Conservation (phyloP, 2,113 vertebrate species). For the Caranx ignobilis region DNA sequence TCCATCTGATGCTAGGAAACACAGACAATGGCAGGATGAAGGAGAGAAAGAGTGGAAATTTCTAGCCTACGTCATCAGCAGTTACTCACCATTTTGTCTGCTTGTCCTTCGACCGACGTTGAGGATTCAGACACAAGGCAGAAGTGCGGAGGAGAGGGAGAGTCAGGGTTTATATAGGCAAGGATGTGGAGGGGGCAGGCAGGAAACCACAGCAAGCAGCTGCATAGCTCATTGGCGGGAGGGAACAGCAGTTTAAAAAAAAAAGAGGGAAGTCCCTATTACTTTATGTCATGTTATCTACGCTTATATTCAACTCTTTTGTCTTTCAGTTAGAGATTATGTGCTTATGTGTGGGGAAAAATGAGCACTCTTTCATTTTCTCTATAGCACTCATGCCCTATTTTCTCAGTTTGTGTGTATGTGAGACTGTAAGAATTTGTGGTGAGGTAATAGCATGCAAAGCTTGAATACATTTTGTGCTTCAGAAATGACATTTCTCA, state of each 20-base stretch:
- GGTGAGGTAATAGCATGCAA: not conserved
- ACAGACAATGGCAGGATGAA: constrained; percentile 2
- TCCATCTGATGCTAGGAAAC: constrained; percentile 4
- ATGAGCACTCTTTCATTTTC: not conserved
- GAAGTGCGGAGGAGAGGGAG: constrained; percentile 71
- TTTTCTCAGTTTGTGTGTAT: not conserved
- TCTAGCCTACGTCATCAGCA: constrained; percentile 59
- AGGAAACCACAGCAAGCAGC: constrained; percentile 66
- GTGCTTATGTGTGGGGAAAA: not conserved
- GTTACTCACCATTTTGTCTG: constrained; percentile 85
- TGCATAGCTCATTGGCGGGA: constrained; percentile 64
- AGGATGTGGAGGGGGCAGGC: constrained; percentile 74
- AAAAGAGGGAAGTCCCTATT: constrained; percentile 50
- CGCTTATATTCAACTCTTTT: not conserved
- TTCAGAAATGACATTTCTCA: not conserved
- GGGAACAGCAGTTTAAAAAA: constrained; percentile 33
- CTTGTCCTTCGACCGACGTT: constrained; percentile 82
- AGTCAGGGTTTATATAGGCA: constrained; percentile 77
- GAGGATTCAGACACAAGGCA: constrained; percentile 83
- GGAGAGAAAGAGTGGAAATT: constrained; percentile 16
- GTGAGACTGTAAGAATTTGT: not conserved
- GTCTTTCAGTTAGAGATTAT: not conserved
- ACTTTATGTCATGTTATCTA: not conserved
- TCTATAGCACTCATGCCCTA: not conserved
- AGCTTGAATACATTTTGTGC: not conserved